Evolutionary conservation across 2,888 invertebrate species (phyloP).

Genomic region (Terebella lapidaria): DNA sequence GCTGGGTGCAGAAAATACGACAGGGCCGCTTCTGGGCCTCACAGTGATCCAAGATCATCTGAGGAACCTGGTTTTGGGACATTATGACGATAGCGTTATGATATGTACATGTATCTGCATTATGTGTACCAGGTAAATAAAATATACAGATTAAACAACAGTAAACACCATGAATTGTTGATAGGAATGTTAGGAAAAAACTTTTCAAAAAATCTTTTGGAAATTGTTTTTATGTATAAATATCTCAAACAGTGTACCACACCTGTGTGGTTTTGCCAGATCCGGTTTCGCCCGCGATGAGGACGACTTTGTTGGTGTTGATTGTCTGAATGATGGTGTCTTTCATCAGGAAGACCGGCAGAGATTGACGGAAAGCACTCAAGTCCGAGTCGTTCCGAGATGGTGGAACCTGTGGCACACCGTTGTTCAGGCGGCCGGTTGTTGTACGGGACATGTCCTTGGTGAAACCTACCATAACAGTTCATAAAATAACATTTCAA

Average conservation of each 20-base stretch:
- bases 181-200: too few species aligned
- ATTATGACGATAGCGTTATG: background rate
- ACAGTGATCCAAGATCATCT: conserved; percentile 79
- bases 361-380: conserved; percentile 56
- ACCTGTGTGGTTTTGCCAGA: conserved; percentile 93
- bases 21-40: conserved; percentile 62
- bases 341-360: conserved; percentile 68
- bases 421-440: conserved; percentile 66
- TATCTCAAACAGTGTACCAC: too few species aligned
- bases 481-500: too few species aligned
- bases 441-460: conserved; percentile 55
- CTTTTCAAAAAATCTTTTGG: too few species aligned
- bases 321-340: conserved; percentile 67
- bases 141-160: too few species aligned
- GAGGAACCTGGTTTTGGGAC: conserved; percentile 89
- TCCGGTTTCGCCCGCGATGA: conserved; percentile 69
- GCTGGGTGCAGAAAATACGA: conserved; percentile 88
- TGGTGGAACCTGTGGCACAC: conserved; percentile 65
- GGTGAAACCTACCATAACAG: conserved; percentile 31
- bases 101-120: background rate
- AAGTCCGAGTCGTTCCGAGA: conserved; percentile 47
- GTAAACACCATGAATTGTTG: too few species aligned
- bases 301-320: conserved; percentile 65
- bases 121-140: background rate
- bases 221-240: too few species aligned